Evolutionary conservation across 2,888 invertebrate genomes (phyloP).

Genomic region (Hydraecia micacea): DNA sequence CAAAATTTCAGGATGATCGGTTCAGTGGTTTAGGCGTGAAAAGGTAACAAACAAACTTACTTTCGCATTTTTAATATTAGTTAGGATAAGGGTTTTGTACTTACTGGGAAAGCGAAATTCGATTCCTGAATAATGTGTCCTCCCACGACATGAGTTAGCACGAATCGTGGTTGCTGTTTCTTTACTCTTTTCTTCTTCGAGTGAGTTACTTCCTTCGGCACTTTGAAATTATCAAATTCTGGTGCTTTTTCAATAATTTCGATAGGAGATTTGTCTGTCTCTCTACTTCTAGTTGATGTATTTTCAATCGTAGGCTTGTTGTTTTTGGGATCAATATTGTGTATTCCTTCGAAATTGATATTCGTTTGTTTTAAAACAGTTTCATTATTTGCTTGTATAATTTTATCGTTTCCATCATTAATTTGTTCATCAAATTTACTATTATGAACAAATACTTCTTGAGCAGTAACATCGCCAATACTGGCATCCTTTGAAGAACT

Average conservation of each 20-base stretch:
- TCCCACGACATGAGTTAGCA: slow-evolving; percentile 36
- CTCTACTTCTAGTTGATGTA: not conserved
- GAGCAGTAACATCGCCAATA: not conserved
- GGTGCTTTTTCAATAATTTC: not conserved
- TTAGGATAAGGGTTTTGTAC: no score
- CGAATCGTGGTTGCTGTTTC: slow-evolving; percentile 11
- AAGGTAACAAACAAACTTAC: no score
- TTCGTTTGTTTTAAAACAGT: not conserved
- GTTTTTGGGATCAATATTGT: not conserved
- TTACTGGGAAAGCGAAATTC: slow-evolving; percentile 44
- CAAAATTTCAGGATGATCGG: no score
- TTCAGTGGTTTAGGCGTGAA: no score
- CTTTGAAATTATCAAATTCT: slow-evolving; percentile 35
- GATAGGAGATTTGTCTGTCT: not conserved
- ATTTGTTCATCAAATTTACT: not conserved
- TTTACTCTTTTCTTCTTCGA: not conserved
- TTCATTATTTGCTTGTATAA: not conserved
- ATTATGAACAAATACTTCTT: not conserved
- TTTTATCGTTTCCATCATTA: not conserved
- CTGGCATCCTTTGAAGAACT: not conserved
- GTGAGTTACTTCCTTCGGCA: slow-evolving; percentile 9
- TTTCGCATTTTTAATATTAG: no score
- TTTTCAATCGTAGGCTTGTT: not conserved
- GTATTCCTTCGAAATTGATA: not conserved
- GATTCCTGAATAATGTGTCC: slow-evolving; percentile 47